Base-by-base conservation (phyloP, 2,797 vertebrate genomes). In the Scomberomorus guttatus region DNA sequence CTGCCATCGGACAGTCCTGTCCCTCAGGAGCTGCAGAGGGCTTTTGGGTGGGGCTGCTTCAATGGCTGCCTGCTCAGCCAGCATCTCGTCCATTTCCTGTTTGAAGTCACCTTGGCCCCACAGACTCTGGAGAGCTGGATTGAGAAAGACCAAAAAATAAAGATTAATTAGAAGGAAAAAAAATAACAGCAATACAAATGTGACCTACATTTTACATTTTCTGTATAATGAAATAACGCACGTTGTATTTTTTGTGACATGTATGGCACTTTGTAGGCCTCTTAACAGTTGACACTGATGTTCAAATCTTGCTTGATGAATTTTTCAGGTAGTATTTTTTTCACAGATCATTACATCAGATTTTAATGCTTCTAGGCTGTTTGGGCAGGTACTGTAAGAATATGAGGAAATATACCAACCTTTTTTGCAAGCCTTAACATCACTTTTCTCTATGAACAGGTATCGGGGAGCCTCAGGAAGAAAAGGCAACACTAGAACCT, bases 401-500 rank as follows among this genome's bases (percentile, higher is more conserved):
- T 48, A 25, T 25, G 1, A 3, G 11, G 20, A 48, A 67, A 17
- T 11, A 55, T 17, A 64, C 80, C 24, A 46, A 97, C 97, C 97
- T 93, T 92, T 95, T 71, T 88, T 92, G 84, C 96, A 97, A 2
- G 82, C 90, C 22, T 94, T 85, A 3, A 92, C 92, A 8, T 96
- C 93, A 20, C 91, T 90, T 82, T 93, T 96, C 86, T 97, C 96
- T 69, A 97, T 96, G 69, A 97, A 93, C 65, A 96, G 89, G 75
- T 96, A 97, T 89, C 96, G 90, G 29, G 97, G 97, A 3, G 96
- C 93, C n/a, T 97, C 96, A 17, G 97, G 96, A 75, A 97, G 92
- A 83, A 96, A 95, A 32, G 95, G 96, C 77, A 97, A 81, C 12
- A 80, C 80, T 22, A 95, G 20, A 27, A 96, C n/a, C 72, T 95